These are phyloP conservation scores for Dilophus febrilis DNA, from an alignment of 2,888 invertebrate genomes.

Conservation along the genomic window DNA sequence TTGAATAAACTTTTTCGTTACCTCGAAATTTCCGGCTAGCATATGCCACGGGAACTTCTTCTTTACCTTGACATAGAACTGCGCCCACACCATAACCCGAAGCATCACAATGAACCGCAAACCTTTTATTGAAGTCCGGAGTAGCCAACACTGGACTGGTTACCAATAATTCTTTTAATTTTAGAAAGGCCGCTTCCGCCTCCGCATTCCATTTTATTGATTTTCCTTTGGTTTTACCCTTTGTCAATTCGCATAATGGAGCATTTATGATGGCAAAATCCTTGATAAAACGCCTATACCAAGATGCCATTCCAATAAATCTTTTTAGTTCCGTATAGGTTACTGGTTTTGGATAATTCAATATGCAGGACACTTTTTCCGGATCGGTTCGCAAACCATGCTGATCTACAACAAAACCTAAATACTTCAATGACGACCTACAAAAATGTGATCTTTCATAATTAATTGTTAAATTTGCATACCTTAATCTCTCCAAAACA, in stretches of 20 bases:
- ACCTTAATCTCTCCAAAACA: constrained; percentile 10
- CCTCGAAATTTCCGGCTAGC: too few species aligned
- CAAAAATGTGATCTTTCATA: constrained; percentile 13
- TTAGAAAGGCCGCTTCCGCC: too few species aligned
- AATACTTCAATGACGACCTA: constrained; percentile 12
- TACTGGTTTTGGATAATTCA: constrained; percentile 4
- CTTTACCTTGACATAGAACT: too few species aligned
- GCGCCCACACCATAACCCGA: too few species aligned
- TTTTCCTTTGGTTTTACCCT: too few species aligned
- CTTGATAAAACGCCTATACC: background rate
- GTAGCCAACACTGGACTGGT: too few species aligned
- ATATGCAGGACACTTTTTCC: constrained; percentile 10
- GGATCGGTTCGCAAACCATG: constrained; percentile 14
- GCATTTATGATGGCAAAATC: background rate
- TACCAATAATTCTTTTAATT: too few species aligned
- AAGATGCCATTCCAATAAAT: constrained; percentile 1
- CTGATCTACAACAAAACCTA: constrained; percentile 17
- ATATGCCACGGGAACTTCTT: too few species aligned
- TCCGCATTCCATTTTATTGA: too few species aligned
- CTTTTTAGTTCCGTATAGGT: constrained; percentile 1
- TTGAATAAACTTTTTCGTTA: too few species aligned
- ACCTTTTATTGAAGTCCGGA: too few species aligned
- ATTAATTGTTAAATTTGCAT: constrained; percentile 16
- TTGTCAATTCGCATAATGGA: background rate
- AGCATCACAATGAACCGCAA: too few species aligned